Evolutionary conservation across 2,888 invertebrate species (phyloP).

Genomic region (Adelognathus sp.): DNA sequence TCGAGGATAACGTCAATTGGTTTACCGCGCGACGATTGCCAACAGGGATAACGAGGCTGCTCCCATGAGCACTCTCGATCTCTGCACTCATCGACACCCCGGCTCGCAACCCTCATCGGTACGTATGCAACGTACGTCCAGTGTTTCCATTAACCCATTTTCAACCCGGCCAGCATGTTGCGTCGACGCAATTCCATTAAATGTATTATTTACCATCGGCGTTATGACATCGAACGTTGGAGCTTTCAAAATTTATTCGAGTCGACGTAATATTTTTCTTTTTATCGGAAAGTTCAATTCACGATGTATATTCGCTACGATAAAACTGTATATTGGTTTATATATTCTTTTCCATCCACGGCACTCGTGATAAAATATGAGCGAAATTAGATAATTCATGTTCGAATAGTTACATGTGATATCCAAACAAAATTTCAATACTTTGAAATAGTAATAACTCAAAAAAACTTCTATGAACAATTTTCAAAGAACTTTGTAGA

Average conservation of each 20-base stretch:
- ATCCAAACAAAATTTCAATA: too few relatives aligned
- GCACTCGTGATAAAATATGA: too few relatives aligned
- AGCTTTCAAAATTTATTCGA: background rate
- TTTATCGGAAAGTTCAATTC: background rate
- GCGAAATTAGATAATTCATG: too few relatives aligned
- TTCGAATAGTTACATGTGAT: too few relatives aligned
- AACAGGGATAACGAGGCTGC: background rate
- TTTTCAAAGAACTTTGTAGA: too few relatives aligned
- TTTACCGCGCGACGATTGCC: conserved; percentile 9
- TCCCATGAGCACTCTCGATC: background rate
- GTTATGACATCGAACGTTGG: background rate
- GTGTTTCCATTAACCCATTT: conserved; percentile 3
- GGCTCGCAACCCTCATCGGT: background rate
- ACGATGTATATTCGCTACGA: too few relatives aligned
- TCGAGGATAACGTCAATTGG: conserved; percentile 11
- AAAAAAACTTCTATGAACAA: too few relatives aligned
- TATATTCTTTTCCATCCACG: too few relatives aligned
- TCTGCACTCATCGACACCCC: background rate
- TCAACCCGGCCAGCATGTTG: background rate
- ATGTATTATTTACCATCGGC: background rate
- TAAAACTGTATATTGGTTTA: too few relatives aligned
- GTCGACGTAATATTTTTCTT: background rate
- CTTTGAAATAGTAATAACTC: too few relatives aligned
- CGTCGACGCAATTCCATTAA: background rate
- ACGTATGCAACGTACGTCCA: background rate